Percentiles rank a stretch among this genome's conserved stretches.
Conservation (phyloP, 2,113 vertebrate species). For the Siphamia tubifer region DNA sequence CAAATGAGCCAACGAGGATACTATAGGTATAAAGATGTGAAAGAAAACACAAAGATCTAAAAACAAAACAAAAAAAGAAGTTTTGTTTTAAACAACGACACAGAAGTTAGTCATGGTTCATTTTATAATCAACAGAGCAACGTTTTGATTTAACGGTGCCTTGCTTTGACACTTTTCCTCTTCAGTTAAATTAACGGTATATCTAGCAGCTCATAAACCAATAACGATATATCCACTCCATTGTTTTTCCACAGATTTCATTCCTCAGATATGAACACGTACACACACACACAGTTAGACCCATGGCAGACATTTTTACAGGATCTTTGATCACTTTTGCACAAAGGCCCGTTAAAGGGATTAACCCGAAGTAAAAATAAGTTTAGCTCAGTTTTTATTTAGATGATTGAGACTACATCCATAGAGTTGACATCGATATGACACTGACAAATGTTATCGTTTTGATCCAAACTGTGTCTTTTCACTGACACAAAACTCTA, state of each 20-base stretch:
- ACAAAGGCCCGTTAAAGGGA: slow-evolving; percentile 28
- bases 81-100: slow-evolving; percentile 57
- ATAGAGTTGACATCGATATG: too few relatives aligned
- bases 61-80: slow-evolving; percentile 5
- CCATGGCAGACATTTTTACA: slow-evolving; percentile 23
- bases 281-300: slow-evolving; percentile 64
- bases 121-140: slow-evolving; percentile 8
- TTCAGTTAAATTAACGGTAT: slow-evolving; percentile 33
- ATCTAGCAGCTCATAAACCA: slow-evolving; percentile 60
- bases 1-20: slow-evolving; percentile 50
- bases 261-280: slow-evolving; percentile 53
- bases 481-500: too few relatives aligned
- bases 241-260: slow-evolving; percentile 59
- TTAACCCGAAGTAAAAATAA: too few relatives aligned
- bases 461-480: too few relatives aligned
- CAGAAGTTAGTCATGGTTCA: slow-evolving; percentile 48
- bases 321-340: slow-evolving; percentile 37
- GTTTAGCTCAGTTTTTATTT: too few relatives aligned
- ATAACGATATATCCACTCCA: slow-evolving; percentile 52
- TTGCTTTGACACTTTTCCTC: slow-evolving; percentile 43
- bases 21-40: slow-evolving; percentile 36
- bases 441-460: too few relatives aligned
- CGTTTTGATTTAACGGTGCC: slow-evolving; percentile 28
- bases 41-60: slow-evolving; percentile 29
- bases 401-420: too few relatives aligned